Evolutionary conservation across 2,888 invertebrate species (phyloP), one percentile per base, ranked within the genome.

Genomic region (Drosophila meridionalis): DNA sequence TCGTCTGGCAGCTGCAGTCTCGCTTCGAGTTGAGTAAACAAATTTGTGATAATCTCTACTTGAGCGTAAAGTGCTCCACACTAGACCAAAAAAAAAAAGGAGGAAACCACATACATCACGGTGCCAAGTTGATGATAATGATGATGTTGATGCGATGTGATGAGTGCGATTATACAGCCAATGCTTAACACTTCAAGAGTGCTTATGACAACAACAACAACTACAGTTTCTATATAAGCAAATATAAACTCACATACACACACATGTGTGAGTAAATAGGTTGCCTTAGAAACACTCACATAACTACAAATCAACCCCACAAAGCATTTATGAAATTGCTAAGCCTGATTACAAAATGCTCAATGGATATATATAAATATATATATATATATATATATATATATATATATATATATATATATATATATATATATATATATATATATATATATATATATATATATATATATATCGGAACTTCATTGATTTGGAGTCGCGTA

Each of bases 11-110:
- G 61, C 72, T 72, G 71, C 65, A 74, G 66, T 70, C 55, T 38
- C 56, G 48, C 26, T 56, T 60, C 62, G 73, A 74, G 82, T 78
- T 76, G 79, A 65, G 85, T 73, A 85, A 89, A 89, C 87, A 89
- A 89, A 76, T 83, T 87, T 85, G 83, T 80, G 89, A 83, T 83
- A 87, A 87, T 87, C 87, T 89, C 78, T 28, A 71, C 85, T 82
- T 81, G 63, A 89, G 76, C 76, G 68, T 69, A 58, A 74, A 79
- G 74, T 72, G 72, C 69, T 78, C 36, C 28, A 58, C 42, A 57
- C 56, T 55, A 68, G 56, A 73, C 66, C 60, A 57, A 47, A 56
- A 69, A 64, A 61, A 32, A 42, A 20, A 20, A 61, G 0, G 38
- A 53, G 36, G 42, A 72, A 66, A 40, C 50, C 66, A 30, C 70